Percentiles rank a stretch among this genome's conserved stretches.
These are phyloP conservation scores for Gortyna flavago DNA, from an alignment of 2,888 invertebrate species.

Conservation along the genomic window DNA sequence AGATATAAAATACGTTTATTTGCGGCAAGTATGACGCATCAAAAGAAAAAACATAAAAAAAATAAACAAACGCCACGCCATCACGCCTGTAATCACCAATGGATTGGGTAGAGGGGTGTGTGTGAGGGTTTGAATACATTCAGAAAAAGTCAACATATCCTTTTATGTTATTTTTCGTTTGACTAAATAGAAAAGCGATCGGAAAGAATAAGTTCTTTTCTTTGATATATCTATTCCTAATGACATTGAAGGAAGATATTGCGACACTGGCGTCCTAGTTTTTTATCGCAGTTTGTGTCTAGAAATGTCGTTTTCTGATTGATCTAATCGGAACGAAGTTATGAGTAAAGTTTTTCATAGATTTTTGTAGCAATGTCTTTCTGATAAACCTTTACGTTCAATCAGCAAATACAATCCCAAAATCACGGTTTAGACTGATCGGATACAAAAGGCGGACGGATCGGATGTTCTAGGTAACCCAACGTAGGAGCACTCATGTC, in stretches of 20 bases:
- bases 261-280: conserved; percentile 11
- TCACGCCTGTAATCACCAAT: too few relatives aligned
- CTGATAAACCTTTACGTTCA: background rate
- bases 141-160: too few relatives aligned
- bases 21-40: too few relatives aligned
- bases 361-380: background rate
- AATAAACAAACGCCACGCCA: too few relatives aligned
- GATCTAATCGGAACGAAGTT: background rate
- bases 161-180: background rate
- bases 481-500: background rate
- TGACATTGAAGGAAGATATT: conserved; percentile 16
- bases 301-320: conserved; percentile 19
- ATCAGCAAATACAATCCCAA: background rate
- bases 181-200: background rate
- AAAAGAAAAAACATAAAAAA: too few relatives aligned
- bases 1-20: too few relatives aligned
- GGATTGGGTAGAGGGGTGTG: too few relatives aligned
- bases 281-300: conserved; percentile 24
- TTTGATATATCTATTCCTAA: conserved; percentile 37
- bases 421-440: background rate
- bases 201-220: conserved; percentile 22
- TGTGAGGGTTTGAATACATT: too few relatives aligned
- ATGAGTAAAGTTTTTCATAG: background rate
- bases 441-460: background rate
- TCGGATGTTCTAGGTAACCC: too few relatives aligned